Evolutionary conservation across 2,888 invertebrate species (phyloP).

Genomic region (Drosophila paucipuncta): DNA sequence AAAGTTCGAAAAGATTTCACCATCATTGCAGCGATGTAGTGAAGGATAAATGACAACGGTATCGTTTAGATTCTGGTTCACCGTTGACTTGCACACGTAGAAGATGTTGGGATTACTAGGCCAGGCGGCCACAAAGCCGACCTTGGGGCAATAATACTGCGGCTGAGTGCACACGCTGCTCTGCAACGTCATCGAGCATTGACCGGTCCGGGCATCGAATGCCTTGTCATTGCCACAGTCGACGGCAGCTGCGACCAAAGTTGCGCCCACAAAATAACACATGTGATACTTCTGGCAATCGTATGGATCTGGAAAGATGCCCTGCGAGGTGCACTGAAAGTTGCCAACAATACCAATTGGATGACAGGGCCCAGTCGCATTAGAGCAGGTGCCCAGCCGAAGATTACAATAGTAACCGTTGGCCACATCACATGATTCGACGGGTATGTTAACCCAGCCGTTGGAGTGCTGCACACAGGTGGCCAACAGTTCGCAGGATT

Average conservation of each 20-base stretch:
- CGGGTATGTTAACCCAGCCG: conserved; percentile 84
- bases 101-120: conserved; percentile 84
- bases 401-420: conserved; percentile 83
- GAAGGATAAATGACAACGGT: conserved; percentile 82
- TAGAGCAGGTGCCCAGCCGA: conserved; percentile 80
- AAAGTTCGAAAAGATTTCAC: conserved; percentile 81
- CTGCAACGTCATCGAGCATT: conserved; percentile 80
- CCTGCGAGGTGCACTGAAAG: conserved; percentile 84
- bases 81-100: conserved; percentile 84
- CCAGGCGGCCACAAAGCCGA: conserved; percentile 83
- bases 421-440: conserved; percentile 83
- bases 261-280: conserved; percentile 83
- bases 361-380: conserved; percentile 84
- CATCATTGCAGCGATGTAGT: conserved; percentile 83
- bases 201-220: conserved; percentile 82
- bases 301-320: conserved; percentile 85
- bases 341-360: conserved; percentile 84
- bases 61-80: conserved; percentile 81
- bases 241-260: conserved; percentile 83
- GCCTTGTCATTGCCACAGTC: conserved; percentile 84
- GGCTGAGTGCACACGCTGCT: conserved; percentile 74
- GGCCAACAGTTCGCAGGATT: conserved; percentile 83
- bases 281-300: conserved; percentile 85
- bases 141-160: conserved; percentile 80
- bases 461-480: conserved; percentile 83